These are phyloP conservation scores for Pseudochirops cupreus DNA, from an alignment of 2,797 vertebrate species.

Conservation along the genomic window DNA sequence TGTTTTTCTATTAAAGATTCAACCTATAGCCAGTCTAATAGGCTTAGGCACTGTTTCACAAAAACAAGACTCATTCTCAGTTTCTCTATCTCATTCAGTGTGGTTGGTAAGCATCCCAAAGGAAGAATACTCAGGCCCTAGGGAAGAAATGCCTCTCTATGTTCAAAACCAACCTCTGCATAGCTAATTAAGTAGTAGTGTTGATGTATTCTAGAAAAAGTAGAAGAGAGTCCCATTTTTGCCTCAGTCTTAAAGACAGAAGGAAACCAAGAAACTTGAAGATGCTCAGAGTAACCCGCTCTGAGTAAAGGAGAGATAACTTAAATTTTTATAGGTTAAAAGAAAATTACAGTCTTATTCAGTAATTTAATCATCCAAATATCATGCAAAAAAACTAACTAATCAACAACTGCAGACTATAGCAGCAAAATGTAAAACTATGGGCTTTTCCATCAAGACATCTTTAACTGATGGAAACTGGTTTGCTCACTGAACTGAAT, in stretches of 20 bases:
- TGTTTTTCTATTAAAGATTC: neutral
- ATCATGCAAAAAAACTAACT: conserved; percentile 23
- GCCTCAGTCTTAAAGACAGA: conserved; percentile 33
- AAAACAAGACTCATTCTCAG: neutral
- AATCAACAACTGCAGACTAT: conserved; percentile 1
- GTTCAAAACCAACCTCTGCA: conserved; percentile 19
- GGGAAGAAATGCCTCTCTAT: conserved; percentile 27
- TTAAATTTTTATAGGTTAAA: conserved; percentile 31
- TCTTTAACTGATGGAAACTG: conserved; percentile 21
- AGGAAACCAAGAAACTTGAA: neutral
- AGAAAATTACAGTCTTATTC: neutral
- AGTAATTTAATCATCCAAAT: conserved; percentile 38
- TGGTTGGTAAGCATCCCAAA: neutral
- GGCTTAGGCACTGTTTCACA: neutral
- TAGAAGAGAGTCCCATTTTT: conserved; percentile 29
- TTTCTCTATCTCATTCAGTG: neutral
- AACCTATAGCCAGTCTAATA: neutral
- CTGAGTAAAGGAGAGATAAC: conserved; percentile 19
- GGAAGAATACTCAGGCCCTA: neutral
- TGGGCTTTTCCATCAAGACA: conserved; percentile 42
- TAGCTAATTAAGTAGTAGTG: neutral
- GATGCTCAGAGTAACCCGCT: neutral
- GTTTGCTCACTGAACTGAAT: neutral
- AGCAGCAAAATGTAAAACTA: conserved; percentile 1
- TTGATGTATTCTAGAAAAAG: conserved; percentile 27